Base-by-base conservation (phyloP, 1,140 invertebrate species). In the Bicyclus anynana region DNA sequence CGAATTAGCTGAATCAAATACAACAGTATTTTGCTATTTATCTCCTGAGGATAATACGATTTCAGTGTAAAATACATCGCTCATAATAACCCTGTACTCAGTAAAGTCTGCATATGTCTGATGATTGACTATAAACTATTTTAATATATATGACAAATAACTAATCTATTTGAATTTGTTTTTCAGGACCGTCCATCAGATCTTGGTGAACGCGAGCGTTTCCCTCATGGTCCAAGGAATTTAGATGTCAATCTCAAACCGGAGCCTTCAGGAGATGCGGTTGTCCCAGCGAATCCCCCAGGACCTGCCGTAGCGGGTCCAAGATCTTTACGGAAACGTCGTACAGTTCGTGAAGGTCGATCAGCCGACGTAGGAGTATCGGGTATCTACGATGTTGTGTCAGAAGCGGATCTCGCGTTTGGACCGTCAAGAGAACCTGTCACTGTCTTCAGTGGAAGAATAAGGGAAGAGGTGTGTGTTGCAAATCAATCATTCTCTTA, bases 331-430 rank as follows among this genome's bases (percentile, higher is more conserved):
- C 77, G 82, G n/a, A 86, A 77, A 57, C 91, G 92, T 47, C 89
- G 95, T 14, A 93, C 93, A 0, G 89, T 95, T 1, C 89, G 94
- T 4, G 94, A 94, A 69, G 93, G 90, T 9, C 91, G 94, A 17
- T 95, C 94, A 59, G 95, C 94, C 2, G 95, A 95, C 75, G 95
- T 96, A 9, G 96, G 95, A 6, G 96, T 97, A 13, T 95, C 93
- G 63, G 95, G 95, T 1, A 91, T 95, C 33, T 97, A 96, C 80
- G 95, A 97, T 64, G 96, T 98, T n/a, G 96, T 97, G 20, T 96
- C 95, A 2, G 95, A 97, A 82, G 95, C 95, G 9, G 97, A 98
- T 81, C 86, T 98, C 16, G 95, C 95, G n/a, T 98, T 97, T 79
- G 95, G 94, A 67, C 95, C 95, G 0, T 95, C 96, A 62, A 90